Evolutionary conservation across 2,888 invertebrate species (phyloP), one percentile per base, ranked within the genome.

Genomic region (Caenorhabditis panamensis): DNA sequence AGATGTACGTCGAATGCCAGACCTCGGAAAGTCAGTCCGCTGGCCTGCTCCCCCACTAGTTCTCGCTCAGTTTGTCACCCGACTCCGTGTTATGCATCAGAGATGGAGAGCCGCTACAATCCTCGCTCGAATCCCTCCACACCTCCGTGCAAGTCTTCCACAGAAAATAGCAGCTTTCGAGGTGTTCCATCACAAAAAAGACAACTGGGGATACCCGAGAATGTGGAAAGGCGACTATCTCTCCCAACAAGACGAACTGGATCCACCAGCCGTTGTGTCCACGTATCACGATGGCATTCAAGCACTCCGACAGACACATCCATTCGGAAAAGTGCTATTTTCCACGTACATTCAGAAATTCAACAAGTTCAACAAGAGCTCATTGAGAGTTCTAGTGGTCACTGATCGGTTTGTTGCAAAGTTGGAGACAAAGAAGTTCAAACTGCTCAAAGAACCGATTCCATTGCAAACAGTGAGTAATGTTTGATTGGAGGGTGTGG

Each of bases 191-290:
- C 94, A 94, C 9, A 93, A 94, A 86, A 92, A 94, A 58, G 89
- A 92, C 6, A 92, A 94, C 64, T 95, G 95, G 94, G 96, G 96
- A 2, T 94, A 94, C 84, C 93, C 93, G 54, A 92, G 95, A 64
- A 94, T 94, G 87, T 96, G 96, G 96, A 93, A 94, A 83, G 95
- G 95, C 44, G 95, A 96, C 91, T 96, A 96, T 90, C 92, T 96
- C 82, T 92, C 94, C 18, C 59, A 78, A 67, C 79, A 75, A 68
- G 83, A 83, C 20, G 85, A 85, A 54, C 66, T 82, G 5, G 83
- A 83, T 0, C 78, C 69, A 1, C 82, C 79, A 1, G 36, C 71
- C 18, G 28, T 72, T 2, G 56, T 80, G 1, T 64, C 79, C 59
- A 77, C 76, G 13, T 86, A 87, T 59, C 68, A 82, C n/a, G 82